Conservation (phyloP, 1,140 invertebrate species). For the Formica selysi region DNA sequence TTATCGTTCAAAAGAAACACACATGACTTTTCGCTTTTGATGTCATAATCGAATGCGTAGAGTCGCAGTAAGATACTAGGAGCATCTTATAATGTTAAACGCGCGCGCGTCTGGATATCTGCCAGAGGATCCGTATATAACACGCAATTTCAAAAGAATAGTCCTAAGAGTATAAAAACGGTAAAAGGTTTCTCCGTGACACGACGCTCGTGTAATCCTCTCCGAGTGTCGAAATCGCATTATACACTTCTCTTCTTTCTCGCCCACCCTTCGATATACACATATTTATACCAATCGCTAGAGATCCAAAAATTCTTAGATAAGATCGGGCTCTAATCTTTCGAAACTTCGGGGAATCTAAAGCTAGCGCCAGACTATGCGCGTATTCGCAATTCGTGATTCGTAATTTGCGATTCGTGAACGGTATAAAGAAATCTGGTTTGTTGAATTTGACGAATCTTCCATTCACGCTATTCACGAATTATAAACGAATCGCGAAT, state of each 20-base stretch:
- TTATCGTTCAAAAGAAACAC: background rate
- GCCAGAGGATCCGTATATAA: background rate
- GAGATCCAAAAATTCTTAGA: slow-evolving; percentile 22
- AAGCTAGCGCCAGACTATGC: too few species aligned
- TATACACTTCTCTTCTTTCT: background rate
- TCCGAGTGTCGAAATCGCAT: slow-evolving; percentile 19
- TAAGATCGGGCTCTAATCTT: background rate
- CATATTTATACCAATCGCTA: background rate
- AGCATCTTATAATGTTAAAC: background rate
- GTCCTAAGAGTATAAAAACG: background rate
- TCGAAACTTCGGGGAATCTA: slow-evolving; percentile 32
- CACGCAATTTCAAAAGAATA: slow-evolving; percentile 28
- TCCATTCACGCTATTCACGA: too few species aligned
- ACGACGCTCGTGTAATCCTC: slow-evolving; percentile 1
- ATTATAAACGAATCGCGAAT: too few species aligned
- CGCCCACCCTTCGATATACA: slow-evolving; percentile 34
- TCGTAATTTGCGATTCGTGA: too few species aligned
- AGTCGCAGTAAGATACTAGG: background rate
- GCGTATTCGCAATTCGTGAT: too few species aligned
- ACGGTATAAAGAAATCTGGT: too few species aligned
- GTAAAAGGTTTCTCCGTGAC: background rate
- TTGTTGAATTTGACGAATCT: too few species aligned
- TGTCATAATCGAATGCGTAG: background rate
- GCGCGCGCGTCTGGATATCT: background rate
- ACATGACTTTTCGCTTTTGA: background rate